These are phyloP conservation scores for Dendrocincla fuliginosa DNA, from an alignment of 2,797 vertebrate species.

Conservation along the genomic window DNA sequence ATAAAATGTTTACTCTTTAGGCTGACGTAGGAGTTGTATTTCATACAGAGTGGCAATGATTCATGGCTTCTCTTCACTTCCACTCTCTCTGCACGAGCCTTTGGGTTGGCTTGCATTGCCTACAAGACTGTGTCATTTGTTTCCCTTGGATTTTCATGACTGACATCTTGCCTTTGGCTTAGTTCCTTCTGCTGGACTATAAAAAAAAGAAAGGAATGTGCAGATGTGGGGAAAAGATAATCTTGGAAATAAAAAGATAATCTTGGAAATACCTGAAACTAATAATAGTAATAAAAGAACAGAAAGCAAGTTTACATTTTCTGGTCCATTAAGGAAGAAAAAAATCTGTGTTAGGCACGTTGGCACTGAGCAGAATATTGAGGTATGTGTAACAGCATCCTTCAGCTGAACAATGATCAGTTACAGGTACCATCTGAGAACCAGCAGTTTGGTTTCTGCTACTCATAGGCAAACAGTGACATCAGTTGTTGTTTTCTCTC, in stretches of 20 bases:
- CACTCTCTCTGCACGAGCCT: not conserved
- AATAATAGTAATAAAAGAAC: not conserved
- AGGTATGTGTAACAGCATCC: not conserved
- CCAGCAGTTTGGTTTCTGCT: not conserved
- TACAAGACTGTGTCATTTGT: not conserved
- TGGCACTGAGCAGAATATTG: not conserved
- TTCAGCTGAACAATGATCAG: not conserved
- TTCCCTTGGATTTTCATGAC: slow-evolving; percentile 4
- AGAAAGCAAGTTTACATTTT: not conserved
- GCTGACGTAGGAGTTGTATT: not conserved
- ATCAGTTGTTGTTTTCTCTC: not conserved
- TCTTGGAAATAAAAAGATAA: not conserved
- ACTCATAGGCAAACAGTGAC: not conserved
- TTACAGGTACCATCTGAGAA: not conserved
- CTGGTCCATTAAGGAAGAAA: not conserved
- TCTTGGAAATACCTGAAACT: not conserved
- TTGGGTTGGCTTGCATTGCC: not conserved
- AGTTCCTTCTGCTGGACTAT: not conserved
- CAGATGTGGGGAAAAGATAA: not conserved
- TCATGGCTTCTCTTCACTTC: not conserved
- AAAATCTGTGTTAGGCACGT: not conserved
- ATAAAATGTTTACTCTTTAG: not conserved
- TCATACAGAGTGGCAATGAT: not conserved
- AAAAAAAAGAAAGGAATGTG: not conserved
- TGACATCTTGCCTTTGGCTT: not conserved